phyloP scores from a whole-genome alignment of 2,888 invertebrate genomes.

The Blera fallax region DNA sequence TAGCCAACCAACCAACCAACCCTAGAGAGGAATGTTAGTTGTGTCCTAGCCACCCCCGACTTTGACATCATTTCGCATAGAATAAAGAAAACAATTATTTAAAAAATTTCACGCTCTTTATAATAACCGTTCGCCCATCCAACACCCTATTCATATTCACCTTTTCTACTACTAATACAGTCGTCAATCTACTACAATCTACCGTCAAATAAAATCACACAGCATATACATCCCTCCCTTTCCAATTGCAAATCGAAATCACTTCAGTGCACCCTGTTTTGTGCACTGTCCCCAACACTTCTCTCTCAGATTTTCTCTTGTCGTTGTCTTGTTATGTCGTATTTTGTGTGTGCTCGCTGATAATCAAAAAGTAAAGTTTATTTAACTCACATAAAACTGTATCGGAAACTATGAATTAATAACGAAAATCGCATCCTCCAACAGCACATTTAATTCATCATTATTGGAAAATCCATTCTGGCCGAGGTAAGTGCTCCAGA shows the following conservation, averaged over 20 bases:
- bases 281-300: slow-evolving; percentile 44
- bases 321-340: slow-evolving; percentile 69
- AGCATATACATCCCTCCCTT: slow-evolving; percentile 21
- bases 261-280: slow-evolving; percentile 41
- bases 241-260: slow-evolving; percentile 9
- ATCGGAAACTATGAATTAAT: slow-evolving; percentile 34
- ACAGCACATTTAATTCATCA: slow-evolving; percentile 8
- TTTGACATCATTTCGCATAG: too few species aligned
- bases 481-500: slow-evolving; percentile 53
- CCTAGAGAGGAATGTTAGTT: too few species aligned
- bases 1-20: too few species aligned
- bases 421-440: slow-evolving; percentile 18
- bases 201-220: slow-evolving; percentile 24
- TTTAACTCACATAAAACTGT: slow-evolving; percentile 22
- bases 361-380: slow-evolving; percentile 43
- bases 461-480: slow-evolving; percentile 17
- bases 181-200: slow-evolving; percentile 30
- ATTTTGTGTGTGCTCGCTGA: slow-evolving; percentile 60
- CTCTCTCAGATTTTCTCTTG: slow-evolving; percentile 69
- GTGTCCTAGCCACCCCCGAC: too few species aligned
- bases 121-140: background rate
- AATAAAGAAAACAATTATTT: background rate
- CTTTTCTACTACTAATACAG: slow-evolving; percentile 27
- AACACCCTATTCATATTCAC: background rate
- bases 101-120: too few species aligned